phyloP scores from a whole-genome alignment of 1,140 invertebrate genomes.

The Bacillus rossius region DNA sequence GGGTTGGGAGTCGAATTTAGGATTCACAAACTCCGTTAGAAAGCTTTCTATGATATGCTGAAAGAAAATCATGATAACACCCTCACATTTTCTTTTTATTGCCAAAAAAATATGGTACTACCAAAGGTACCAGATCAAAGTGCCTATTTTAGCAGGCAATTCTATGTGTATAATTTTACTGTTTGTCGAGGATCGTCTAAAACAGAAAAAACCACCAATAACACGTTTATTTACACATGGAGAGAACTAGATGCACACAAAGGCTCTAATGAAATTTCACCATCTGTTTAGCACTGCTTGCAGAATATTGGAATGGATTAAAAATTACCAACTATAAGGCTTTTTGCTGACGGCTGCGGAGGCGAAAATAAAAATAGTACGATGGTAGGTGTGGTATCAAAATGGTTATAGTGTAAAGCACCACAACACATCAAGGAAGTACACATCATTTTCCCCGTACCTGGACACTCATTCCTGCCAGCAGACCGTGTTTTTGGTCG shows the following conservation, averaged over 20 bases:
- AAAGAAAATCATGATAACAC: too few relatives aligned
- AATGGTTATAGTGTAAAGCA: conserved; percentile 8
- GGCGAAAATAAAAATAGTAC: conserved; percentile 19
- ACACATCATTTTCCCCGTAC: conserved; percentile 11
- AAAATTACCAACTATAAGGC: not conserved
- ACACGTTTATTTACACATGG: not conserved
- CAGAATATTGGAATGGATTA: not conserved
- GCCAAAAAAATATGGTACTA: too few relatives aligned
- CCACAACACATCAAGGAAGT: conserved; percentile 7
- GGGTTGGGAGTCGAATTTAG: too few relatives aligned
- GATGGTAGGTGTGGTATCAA: conserved; percentile 4
- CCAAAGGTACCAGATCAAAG: too few relatives aligned
- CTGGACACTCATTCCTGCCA: conserved; percentile 11
- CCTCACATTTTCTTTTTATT: too few relatives aligned
- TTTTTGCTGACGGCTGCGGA: conserved; percentile 13
- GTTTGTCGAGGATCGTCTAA: not conserved
- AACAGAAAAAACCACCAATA: not conserved
- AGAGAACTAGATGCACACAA: not conserved
- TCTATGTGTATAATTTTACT: conserved; percentile 5
- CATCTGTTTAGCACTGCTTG: not conserved
- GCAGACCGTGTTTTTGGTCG: conserved; percentile 11
- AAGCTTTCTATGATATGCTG: too few relatives aligned
- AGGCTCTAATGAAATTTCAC: conserved; percentile 7
- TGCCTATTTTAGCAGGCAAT: conserved; percentile 10
- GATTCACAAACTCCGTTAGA: too few relatives aligned